phyloP scores from a whole-genome alignment of 2,113 vertebrate genomes.

The Riparia riparia region DNA sequence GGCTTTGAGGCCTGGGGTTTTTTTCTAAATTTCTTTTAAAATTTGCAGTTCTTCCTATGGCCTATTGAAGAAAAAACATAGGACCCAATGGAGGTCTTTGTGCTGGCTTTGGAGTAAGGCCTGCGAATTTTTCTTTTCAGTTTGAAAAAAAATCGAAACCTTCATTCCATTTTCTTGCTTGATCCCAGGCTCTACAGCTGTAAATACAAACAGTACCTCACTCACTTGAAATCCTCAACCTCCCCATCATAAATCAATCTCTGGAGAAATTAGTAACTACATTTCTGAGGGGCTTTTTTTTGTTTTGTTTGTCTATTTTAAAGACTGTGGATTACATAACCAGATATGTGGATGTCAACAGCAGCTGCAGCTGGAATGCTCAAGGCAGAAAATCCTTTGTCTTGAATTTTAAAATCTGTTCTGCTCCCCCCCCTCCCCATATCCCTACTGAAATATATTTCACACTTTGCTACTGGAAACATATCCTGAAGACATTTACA shows the following conservation, averaged over 20 bases:
- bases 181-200: neutral
- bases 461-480: constrained; percentile 58
- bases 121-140: neutral
- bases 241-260: neutral
- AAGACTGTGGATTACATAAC: neutral
- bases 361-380: constrained; percentile 57
- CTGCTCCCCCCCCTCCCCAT: neutral
- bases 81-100: neutral
- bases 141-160: neutral
- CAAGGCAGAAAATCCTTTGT: constrained; percentile 65
- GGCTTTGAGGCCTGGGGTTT: neutral
- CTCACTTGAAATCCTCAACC: neutral
- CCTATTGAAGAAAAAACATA: neutral
- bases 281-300: neutral
- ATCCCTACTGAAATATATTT: constrained; percentile 19
- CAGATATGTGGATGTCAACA: neutral
- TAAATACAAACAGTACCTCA: neutral
- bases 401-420: constrained; percentile 22
- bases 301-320: neutral
- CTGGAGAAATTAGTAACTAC: neutral
- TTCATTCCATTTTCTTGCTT: neutral
- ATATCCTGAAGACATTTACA: constrained; percentile 49
- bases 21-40: neutral
- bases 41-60: neutral
- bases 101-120: neutral